Evolutionary conservation across 2,888 invertebrate genomes (phyloP).

Genomic region (Noctua janthe): DNA sequence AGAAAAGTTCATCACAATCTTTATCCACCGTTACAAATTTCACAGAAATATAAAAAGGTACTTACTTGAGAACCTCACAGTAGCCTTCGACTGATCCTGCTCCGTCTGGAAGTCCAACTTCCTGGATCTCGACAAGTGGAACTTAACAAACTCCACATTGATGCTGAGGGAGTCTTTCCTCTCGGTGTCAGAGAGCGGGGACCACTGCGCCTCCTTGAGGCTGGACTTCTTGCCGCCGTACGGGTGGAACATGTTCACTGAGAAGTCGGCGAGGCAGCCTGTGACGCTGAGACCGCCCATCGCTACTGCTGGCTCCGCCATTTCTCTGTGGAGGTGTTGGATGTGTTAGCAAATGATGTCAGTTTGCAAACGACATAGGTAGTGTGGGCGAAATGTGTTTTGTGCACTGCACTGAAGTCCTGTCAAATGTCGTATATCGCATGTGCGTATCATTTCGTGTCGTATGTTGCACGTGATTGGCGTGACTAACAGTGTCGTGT

Average conservation of each 20-base stretch:
- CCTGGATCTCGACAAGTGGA: slow-evolving; percentile 97
- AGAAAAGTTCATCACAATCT: neutral
- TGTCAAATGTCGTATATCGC: no score
- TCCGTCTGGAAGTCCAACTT: slow-evolving; percentile 95
- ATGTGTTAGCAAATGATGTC: neutral
- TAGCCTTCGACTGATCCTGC: slow-evolving; percentile 94
- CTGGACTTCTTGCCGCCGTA: slow-evolving; percentile 98
- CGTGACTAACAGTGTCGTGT: no score
- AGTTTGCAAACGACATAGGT: no score
- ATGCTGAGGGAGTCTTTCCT: slow-evolving; percentile 98
- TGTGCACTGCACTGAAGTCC: no score
- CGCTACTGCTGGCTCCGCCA: slow-evolving; percentile 91
- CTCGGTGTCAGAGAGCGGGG: slow-evolving; percentile 96
- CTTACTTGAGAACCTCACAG: slow-evolving; percentile 97
- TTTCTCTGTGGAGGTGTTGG: slow-evolving; percentile 83
- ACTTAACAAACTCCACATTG: slow-evolving; percentile 99
- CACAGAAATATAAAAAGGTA: neutral
- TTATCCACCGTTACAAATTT: neutral
- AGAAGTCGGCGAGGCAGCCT: slow-evolving; percentile 98
- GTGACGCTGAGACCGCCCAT: slow-evolving; percentile 98
- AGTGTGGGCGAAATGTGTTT: no score
- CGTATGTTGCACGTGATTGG: no score
- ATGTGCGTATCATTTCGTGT: no score
- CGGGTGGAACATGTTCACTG: slow-evolving; percentile 99
- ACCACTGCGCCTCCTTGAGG: slow-evolving; percentile 94